Percentiles rank a stretch among this genome's conserved stretches.
phyloP scores from a whole-genome alignment of 2,113 vertebrate species.

The Ictalurus furcatus region DNA sequence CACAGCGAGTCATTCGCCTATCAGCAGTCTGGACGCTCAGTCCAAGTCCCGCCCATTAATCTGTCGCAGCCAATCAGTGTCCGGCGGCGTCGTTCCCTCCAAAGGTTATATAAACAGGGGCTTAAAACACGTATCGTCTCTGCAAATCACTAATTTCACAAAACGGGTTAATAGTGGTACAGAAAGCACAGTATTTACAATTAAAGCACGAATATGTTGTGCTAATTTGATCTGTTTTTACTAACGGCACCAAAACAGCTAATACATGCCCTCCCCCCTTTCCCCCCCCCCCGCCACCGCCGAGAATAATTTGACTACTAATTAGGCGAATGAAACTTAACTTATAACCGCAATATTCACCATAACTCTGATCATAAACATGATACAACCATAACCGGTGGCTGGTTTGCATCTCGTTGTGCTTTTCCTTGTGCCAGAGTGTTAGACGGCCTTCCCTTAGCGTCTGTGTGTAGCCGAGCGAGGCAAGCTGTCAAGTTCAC shows the following conservation, averaged over 20 bases:
- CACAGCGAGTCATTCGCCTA: constrained; percentile 44
- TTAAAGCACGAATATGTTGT: not conserved
- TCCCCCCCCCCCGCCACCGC: not conserved
- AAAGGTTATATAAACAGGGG: constrained; percentile 70
- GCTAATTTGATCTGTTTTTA: not conserved
- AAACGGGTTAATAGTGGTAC: not conserved
- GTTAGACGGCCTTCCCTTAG: constrained; percentile 39
- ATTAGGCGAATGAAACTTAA: constrained; percentile 36
- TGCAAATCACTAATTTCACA: constrained; percentile 68
- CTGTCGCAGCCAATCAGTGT: constrained; percentile 73
- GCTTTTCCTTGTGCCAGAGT: not conserved
- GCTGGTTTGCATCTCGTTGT: constrained; percentile 3
- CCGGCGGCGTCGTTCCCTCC: constrained; percentile 69
- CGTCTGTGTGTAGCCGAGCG: constrained; percentile 47
- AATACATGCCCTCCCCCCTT: constrained; percentile 6
- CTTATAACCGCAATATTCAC: not conserved
- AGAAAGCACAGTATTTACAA: not conserved
- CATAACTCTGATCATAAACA: not conserved
- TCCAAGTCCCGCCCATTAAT: constrained; percentile 76
- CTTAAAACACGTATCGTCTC: constrained; percentile 59
- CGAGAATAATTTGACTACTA: not conserved
- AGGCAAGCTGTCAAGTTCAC: constrained; percentile 59
- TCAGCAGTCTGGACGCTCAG: constrained; percentile 45
- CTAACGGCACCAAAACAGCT: constrained; percentile 21
- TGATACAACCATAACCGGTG: not conserved